phyloP scores from a whole-genome alignment of 2,113 vertebrate species.

The Hyperopisus bebe region DNA sequence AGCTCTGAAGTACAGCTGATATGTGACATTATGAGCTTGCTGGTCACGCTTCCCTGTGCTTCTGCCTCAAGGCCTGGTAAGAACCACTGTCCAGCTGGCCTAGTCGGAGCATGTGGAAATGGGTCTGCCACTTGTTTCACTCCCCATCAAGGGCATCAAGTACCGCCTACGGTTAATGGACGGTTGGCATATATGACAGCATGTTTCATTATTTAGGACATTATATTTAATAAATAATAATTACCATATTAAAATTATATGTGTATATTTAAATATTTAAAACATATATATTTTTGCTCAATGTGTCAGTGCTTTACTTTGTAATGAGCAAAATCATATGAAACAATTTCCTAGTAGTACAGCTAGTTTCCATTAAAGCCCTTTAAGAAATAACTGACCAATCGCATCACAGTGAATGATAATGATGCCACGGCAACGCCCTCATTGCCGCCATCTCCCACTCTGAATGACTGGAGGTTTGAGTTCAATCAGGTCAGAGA shows the following conservation, averaged over 20 bases:
- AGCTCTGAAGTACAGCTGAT: background rate
- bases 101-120: background rate
- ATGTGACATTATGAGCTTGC: background rate
- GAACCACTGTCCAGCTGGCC: background rate
- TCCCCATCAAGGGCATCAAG: background rate
- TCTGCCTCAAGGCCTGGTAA: background rate
- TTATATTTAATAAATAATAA: conserved; percentile 4
- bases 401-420: background rate
- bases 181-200: background rate
- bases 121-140: background rate
- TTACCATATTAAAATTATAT: background rate
- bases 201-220: background rate
- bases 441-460: background rate
- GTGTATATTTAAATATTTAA: background rate
- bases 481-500: background rate
- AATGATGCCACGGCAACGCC: background rate
- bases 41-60: background rate
- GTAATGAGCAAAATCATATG: background rate
- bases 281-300: conserved; percentile 2
- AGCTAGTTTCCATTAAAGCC: background rate
- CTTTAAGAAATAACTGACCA: background rate
- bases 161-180: background rate
- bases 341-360: background rate
- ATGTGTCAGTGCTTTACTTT: background rate
- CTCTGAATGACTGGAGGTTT: background rate